These are phyloP conservation scores for Pterostichus madidus DNA, from an alignment of 2,888 invertebrate species.

Conservation along the genomic window DNA sequence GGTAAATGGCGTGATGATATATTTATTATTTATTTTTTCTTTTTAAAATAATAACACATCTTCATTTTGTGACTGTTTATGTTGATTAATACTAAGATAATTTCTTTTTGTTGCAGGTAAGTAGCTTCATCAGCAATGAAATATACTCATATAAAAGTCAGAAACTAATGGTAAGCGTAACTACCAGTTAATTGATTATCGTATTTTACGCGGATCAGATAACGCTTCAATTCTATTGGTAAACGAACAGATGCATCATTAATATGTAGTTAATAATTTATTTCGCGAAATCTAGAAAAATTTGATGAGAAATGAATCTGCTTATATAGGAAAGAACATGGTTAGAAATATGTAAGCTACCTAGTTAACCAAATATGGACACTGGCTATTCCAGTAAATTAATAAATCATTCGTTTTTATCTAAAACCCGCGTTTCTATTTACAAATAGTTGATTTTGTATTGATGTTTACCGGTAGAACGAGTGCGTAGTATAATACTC, in stretches of 20 bases:
- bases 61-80: too few species aligned
- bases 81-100: not conserved
- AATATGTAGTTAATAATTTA: slow-evolving; percentile 37
- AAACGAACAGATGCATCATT: slow-evolving; percentile 13
- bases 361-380: slow-evolving; percentile 49
- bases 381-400: slow-evolving; percentile 39
- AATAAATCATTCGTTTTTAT: slow-evolving; percentile 52
- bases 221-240: slow-evolving; percentile 9
- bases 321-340: slow-evolving; percentile 47
- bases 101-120: slow-evolving; percentile 41
- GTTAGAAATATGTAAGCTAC: slow-evolving; percentile 49
- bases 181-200: slow-evolving; percentile 26
- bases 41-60: too few species aligned
- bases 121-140: slow-evolving; percentile 19
- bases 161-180: slow-evolving; percentile 41
- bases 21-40: too few species aligned
- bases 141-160: slow-evolving; percentile 30
- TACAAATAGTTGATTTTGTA: slow-evolving; percentile 39
- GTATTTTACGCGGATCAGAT: slow-evolving; percentile 27
- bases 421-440: slow-evolving; percentile 25
- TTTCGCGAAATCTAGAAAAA: slow-evolving; percentile 32
- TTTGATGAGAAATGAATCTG: slow-evolving; percentile 47
- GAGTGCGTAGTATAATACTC: slow-evolving; percentile 37
- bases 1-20: too few species aligned
- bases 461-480: slow-evolving; percentile 37